phyloP scores from a whole-genome alignment of 1,140 invertebrate genomes.

The Leptinotarsa undecemlineata region DNA sequence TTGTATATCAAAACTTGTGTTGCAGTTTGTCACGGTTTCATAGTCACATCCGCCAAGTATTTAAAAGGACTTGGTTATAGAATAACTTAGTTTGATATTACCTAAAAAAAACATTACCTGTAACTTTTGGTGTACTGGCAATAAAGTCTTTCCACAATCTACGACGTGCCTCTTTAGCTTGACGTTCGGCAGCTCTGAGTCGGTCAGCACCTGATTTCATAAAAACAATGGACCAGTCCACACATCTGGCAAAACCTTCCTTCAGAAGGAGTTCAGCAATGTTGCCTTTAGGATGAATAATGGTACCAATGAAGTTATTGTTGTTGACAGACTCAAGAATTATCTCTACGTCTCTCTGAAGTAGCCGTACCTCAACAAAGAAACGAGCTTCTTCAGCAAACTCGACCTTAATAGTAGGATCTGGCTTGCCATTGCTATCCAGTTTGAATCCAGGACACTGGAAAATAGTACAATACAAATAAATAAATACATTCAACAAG shows the following conservation, averaged over 20 bases:
- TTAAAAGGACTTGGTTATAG: too few relatives aligned
- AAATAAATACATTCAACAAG: too few relatives aligned
- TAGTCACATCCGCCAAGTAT: too few relatives aligned
- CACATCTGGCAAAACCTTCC: conserved; percentile 84
- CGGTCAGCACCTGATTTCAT: conserved; percentile 81
- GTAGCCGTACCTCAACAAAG: conserved; percentile 87
- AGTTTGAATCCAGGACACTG: conserved; percentile 77
- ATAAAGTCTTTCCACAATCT: conserved; percentile 65
- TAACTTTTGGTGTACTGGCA: conserved; percentile 66
- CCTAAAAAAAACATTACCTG: conserved; percentile 51
- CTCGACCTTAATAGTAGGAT: conserved; percentile 60
- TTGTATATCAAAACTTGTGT: too few relatives aligned
- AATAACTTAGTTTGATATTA: too few relatives aligned
- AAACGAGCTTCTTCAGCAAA: conserved; percentile 84
- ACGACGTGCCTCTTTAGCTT: conserved; percentile 74
- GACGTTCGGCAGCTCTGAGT: conserved; percentile 79
- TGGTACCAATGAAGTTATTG: conserved; percentile 92
- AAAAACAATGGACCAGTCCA: conserved; percentile 95
- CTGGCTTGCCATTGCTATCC: conserved; percentile 68
- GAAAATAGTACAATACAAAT: conserved; percentile 11
- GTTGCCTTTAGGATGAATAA: conserved; percentile 90
- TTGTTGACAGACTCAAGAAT: conserved; percentile 90
- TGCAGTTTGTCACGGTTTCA: too few relatives aligned
- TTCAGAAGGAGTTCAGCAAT: conserved; percentile 91
- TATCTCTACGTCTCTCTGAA: conserved; percentile 93